Base-by-base conservation (phyloP, 2,888 invertebrate species). In the Neria commutata region DNA sequence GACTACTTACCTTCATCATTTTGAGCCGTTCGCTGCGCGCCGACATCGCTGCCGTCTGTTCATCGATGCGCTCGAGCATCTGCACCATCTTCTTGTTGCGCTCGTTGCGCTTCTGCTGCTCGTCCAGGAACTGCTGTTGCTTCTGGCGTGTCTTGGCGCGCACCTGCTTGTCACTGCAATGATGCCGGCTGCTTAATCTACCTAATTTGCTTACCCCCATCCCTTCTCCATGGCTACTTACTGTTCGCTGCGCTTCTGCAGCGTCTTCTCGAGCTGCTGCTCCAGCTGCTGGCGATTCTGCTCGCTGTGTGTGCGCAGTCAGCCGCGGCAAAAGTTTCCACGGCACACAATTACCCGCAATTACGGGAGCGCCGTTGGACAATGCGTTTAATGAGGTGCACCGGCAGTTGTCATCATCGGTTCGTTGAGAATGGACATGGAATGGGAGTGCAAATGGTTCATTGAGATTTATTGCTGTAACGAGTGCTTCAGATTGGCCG, bases 1-100 rank as follows among this genome's bases (percentile, higher is more conserved):
- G 33, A 33, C 10, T 24, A 69, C 78, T 75, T 66, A 85, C 85
- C 77, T 84, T 83, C 73, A 87, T 80, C 73, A 82, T 77, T 74
- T 85, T 85, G 25, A 87, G 83, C 58, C 86, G 80, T 67, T 87
- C 85, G 24, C 86, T 87, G 79, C 87, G 86, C 1, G 86, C 85
- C 21, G 84, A 83, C 72, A 88, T 82, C 66, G 82, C 78, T 26
- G 84, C 80, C 23, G 87, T 83, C 64, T 85, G 83, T 64, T 82
- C 84, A 76, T 87, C 87, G 59, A 88, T 85, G 24, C 83, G 83
- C 68, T 87, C 86, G 67, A 88, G 75, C 67, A 85, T 81, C 59
- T 83, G 83, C 24, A 87, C 77, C 58, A 88, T 81, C 69, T 83
- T 83, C 65, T 85, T 85, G 73, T 87, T 88, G 29, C 87, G 83